Evolutionary conservation across 2,113 vertebrate species (phyloP).

Genomic region (Coracopsis vasa): DNA sequence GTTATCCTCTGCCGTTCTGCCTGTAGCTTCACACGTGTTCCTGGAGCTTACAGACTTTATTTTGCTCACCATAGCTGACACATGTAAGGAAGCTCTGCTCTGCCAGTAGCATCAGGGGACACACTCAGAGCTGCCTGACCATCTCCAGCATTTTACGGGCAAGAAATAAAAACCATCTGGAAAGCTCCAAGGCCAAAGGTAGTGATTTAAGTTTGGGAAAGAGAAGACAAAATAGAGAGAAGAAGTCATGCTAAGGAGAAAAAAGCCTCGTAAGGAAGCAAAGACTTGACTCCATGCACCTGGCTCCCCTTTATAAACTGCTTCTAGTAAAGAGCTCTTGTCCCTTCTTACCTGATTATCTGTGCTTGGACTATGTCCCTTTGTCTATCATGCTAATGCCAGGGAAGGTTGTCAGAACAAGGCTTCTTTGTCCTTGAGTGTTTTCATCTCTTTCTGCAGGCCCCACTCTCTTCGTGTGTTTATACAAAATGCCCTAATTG

Average conservation of each 20-base stretch:
- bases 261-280: not conserved
- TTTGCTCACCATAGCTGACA: not conserved
- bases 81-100: not conserved
- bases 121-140: not conserved
- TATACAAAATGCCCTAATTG: accelerated
- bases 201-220: not conserved
- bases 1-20: not conserved
- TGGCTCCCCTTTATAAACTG: not conserved
- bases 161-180: not conserved
- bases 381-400: not conserved
- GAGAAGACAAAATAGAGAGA: no score
- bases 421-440: not conserved
- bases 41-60: not conserved
- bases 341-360: not conserved
- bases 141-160: not conserved
- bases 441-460: not conserved
- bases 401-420: not conserved
- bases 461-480: accelerated
- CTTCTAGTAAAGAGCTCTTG: not conserved
- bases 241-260: not conserved
- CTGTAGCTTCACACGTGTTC: not conserved
- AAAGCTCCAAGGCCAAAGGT: not conserved
- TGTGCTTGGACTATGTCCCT: not conserved
- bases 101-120: not conserved
- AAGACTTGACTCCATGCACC: not conserved